Evolutionary conservation across 2,113 vertebrate species (phyloP).

Genomic region (Polypterus senegalus): DNA sequence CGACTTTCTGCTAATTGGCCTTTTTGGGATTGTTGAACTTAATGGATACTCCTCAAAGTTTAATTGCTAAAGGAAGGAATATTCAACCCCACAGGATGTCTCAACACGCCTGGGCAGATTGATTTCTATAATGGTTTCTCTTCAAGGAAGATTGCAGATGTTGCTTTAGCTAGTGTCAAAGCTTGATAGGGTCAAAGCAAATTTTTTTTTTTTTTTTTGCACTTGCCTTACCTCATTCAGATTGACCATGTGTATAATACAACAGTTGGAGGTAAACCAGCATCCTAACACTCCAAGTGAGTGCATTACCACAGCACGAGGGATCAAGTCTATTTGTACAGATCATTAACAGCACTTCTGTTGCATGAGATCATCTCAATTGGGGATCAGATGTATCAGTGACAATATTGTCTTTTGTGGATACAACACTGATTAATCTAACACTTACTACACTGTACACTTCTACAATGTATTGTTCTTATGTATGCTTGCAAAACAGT

Average conservation of each 20-base stretch:
- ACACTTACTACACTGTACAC: too few relatives aligned
- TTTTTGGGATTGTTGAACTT: constrained; percentile 17
- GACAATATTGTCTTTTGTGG: too few relatives aligned
- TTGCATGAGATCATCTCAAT: too few relatives aligned
- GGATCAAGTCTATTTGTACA: constrained; percentile 40
- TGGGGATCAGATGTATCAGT: too few relatives aligned
- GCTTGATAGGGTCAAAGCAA: constrained; percentile 1
- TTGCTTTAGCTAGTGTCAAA: background rate
- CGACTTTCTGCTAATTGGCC: constrained; percentile 23
- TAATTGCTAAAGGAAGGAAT: constrained; percentile 8
- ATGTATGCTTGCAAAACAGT: too few relatives aligned
- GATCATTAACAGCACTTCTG: constrained; percentile 31
- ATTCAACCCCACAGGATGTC: background rate
- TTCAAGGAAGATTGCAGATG: background rate
- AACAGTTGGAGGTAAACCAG: background rate
- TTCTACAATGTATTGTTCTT: too few relatives aligned
- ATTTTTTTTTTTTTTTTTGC: background rate
- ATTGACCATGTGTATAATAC: background rate
- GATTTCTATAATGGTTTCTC: constrained; percentile 1
- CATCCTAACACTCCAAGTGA: constrained; percentile 13
- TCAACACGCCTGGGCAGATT: background rate
- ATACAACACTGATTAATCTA: too few relatives aligned
- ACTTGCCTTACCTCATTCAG: background rate
- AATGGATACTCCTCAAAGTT: constrained; percentile 14
- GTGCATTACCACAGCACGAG: constrained; percentile 35